Evolutionary conservation across 2,888 invertebrate species (phyloP), one percentile per base, ranked within the genome.

Genomic region (Phorcus lineatus): DNA sequence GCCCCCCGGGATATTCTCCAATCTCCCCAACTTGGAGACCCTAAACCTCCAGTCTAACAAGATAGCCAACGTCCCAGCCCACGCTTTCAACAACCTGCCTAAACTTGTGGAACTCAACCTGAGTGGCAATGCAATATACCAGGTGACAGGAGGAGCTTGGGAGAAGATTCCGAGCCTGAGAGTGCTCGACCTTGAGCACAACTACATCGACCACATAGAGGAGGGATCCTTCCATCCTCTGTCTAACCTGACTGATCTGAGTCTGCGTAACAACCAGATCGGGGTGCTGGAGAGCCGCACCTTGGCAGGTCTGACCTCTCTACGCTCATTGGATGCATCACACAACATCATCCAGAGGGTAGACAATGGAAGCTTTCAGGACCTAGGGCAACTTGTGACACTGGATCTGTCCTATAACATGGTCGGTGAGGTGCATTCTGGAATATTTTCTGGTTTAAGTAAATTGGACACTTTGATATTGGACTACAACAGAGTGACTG

Each of bases 121-220:
- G 0, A 36, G 28, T 2, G 40, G 40, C 17, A 78, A 78, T 28
- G 28, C 31, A 22, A 28, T 78, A 16, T 19, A 28, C 13, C 31
- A 89, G 86, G 88, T 89, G 87, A 88, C 67, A 1, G 22, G 24
- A 2, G 67, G 40, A 16, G 47, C 80, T 0, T 74, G 77, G 36
- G 17, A 28, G 6, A 74, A 77, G 4, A 24, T 80, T 16, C 55
- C 17, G n/a, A 77, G 55, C 19, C 40, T 80, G 9, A 57, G 77
- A 31, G 70, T 67, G 7, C 36, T 80, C 13, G 55, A 80, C 57
- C 53, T 80, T 28, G 77, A 31, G n/a, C 28, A 67, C 2, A 80
- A 80, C 55, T 40, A 66, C 19, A 77, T 80, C n/a, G 31, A 53
- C 3, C 17, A 11, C 13, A 70, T 80, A 0, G 24, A 74, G 40